A percentile compares a stretch with the other conserved stretches of the same genome.
Evolutionary conservation across 1,140 invertebrate species (phyloP).

Genomic region (Leptestheria dahalacensis): DNA sequence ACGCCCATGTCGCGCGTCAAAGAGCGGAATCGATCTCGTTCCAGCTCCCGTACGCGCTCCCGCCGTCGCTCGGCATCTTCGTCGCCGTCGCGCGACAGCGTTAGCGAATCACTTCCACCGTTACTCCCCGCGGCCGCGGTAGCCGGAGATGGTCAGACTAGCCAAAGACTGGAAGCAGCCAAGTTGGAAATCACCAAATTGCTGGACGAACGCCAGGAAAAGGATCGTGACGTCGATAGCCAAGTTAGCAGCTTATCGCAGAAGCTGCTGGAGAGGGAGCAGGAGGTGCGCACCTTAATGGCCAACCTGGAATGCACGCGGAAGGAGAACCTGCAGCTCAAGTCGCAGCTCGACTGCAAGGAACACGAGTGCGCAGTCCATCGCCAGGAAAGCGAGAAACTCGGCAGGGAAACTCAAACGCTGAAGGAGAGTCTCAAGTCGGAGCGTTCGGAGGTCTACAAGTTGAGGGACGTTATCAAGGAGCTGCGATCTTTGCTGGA

Average conservation of each 20-base stretch:
- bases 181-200: neutral
- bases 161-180: slow-evolving; percentile 1
- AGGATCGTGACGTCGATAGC: slow-evolving; percentile 2
- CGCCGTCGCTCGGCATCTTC: slow-evolving; percentile 27
- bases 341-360: neutral
- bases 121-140: neutral
- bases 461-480: slow-evolving; percentile 23
- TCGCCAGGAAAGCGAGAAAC: slow-evolving; percentile 31
- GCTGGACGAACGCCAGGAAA: neutral
- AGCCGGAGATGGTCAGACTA: neutral
- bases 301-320: slow-evolving; percentile 14
- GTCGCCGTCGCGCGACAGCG: neutral
- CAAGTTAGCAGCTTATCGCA: slow-evolving; percentile 19
- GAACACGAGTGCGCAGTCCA: neutral
- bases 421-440: slow-evolving; percentile 30
- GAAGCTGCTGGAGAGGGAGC: slow-evolving; percentile 13
- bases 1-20: slow-evolving; percentile 59
- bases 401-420: slow-evolving; percentile 26
- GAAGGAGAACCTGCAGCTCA: slow-evolving; percentile 13
- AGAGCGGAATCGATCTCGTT: slow-evolving; percentile 33
- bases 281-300: neutral
- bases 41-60: slow-evolving; percentile 36
- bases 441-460: slow-evolving; percentile 22
- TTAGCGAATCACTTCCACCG: neutral
- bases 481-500: slow-evolving; percentile 22